Base-by-base conservation (phyloP, 2,888 invertebrate genomes). In the Morpho achilles region DNA sequence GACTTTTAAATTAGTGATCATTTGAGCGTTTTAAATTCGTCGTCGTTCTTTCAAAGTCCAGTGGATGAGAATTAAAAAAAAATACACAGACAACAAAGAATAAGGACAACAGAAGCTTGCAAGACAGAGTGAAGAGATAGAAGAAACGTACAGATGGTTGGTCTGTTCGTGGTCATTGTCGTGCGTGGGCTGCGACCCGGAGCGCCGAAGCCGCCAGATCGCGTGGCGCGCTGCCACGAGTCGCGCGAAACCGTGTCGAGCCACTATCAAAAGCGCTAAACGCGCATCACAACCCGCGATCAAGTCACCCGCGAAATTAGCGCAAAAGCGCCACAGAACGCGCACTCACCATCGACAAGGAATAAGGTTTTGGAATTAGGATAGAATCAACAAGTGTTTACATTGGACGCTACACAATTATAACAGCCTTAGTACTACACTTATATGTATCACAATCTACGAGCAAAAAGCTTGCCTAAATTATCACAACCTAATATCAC, bases 211-310 rank as follows among this genome's bases (percentile, higher is more conserved):
- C 77, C 93, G 92, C 93, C 93, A 93, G 91, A 94, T 92, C 91
- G 93, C 93, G 91, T 93, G 93, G 86, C 93, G 93, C 73, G 93
- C 93, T 84, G 93, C 93, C 92, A 93, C 93, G 80, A 94, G 92
- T 86, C 93, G 92, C 83, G 93, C 93, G 85, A 94, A 92, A 72
- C 93, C 92, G 93, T 93, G 93, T 73, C 93, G 93, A 91, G 93
- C 93, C 93, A 93, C 93, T 73, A 76, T 89, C 77, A 79, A 69
- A 76, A 76, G 81, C 86, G 81, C 86, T 84, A 83, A 69, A 69
- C 82, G 85, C 85, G 82, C 84, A 82, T 84, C 68, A 53, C 69
- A 65, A 59, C 60, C 75, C 65, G 54, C 66, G 65, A 60, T 75
- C 78, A 80, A 82, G 80, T 77, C 72, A 64, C 71, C 70, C 75